A percentile compares a stretch with the other conserved stretches of the same genome.
These are phyloP conservation scores for Lasaia peninsularis DNA, from an alignment of 1,140 invertebrate genomes.

Conservation along the genomic window DNA sequence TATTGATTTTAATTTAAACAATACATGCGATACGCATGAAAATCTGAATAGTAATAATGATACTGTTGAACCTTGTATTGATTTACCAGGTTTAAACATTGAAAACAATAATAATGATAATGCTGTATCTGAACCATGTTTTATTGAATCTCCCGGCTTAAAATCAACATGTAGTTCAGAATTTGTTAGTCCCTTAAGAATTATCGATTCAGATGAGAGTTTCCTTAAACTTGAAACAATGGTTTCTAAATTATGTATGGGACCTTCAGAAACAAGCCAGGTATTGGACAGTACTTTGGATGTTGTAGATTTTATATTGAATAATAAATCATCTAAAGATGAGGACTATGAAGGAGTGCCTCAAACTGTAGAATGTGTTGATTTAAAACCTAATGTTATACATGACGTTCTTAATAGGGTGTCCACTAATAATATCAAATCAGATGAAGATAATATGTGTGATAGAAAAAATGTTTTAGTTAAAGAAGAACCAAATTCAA, in stretches of 20 bases:
- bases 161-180: neutral
- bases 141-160: neutral
- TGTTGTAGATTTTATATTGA: neutral
- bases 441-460: neutral
- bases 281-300: neutral
- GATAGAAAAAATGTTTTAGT: neutral
- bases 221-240: neutral
- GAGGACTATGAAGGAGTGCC: neutral
- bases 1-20: conserved; percentile 17
- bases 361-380: neutral
- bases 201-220: conserved; percentile 7
- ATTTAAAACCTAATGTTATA: neutral
- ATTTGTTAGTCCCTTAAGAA: neutral
- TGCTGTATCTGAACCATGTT: too few relatives aligned
- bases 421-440: neutral
- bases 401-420: neutral
- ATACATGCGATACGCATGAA: conserved; percentile 31
- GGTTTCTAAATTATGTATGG: neutral
- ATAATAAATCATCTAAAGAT: neutral
- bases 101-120: neutral
- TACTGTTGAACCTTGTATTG: neutral
- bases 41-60: conserved; percentile 17
- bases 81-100: neutral
- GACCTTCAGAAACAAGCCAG: neutral
- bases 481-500: neutral